Percentiles rank a stretch among this genome's conserved stretches.
Conservation (phyloP, 53 echinoderm and acorn worm genomes). For the Stichopus horrens region DNA sequence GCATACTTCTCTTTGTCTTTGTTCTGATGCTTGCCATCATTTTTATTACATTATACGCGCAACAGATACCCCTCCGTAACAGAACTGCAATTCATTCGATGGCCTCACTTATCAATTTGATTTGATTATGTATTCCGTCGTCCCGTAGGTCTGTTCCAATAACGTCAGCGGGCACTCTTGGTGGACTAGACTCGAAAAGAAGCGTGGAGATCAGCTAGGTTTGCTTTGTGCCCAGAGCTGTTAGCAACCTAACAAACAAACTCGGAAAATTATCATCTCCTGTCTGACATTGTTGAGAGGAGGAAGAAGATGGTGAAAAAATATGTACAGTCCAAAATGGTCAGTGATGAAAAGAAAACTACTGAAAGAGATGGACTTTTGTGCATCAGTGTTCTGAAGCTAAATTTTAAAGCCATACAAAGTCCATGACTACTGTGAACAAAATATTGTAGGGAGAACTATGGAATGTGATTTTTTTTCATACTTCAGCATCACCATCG, state of each 20-base stretch:
- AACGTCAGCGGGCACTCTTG: slow-evolving; percentile 27
- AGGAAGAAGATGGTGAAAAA: slow-evolving; percentile 21
- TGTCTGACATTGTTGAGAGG: slow-evolving; percentile 7
- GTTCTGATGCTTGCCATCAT: not conserved
- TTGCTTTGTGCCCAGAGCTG: slow-evolving; percentile 33
- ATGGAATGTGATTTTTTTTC: too few relatives aligned
- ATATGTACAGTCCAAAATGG: slow-evolving; percentile 28
- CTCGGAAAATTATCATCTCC: slow-evolving; percentile 19
- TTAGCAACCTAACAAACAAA: slow-evolving; percentile 32
- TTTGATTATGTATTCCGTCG: slow-evolving; percentile 22
- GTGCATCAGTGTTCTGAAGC: too few relatives aligned
- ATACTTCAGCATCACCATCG: too few relatives aligned
- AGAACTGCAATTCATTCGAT: not conserved
- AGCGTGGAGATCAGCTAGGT: slow-evolving; percentile 3
- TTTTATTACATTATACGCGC: slow-evolving; percentile 7
- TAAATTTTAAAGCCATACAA: too few relatives aligned
- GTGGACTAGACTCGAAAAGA: slow-evolving; percentile 18
- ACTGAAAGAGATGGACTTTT: too few relatives aligned
- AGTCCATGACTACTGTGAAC: too few relatives aligned
- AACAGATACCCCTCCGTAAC: slow-evolving; percentile 11
- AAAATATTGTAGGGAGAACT: too few relatives aligned
- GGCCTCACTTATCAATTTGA: slow-evolving; percentile 31
- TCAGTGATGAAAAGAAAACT: not conserved
- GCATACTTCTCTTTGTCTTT: slow-evolving; percentile 10
- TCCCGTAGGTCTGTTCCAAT: slow-evolving; percentile 43